phyloP scores from a whole-genome alignment of 2,113 vertebrate species.

The Calypte anna region DNA sequence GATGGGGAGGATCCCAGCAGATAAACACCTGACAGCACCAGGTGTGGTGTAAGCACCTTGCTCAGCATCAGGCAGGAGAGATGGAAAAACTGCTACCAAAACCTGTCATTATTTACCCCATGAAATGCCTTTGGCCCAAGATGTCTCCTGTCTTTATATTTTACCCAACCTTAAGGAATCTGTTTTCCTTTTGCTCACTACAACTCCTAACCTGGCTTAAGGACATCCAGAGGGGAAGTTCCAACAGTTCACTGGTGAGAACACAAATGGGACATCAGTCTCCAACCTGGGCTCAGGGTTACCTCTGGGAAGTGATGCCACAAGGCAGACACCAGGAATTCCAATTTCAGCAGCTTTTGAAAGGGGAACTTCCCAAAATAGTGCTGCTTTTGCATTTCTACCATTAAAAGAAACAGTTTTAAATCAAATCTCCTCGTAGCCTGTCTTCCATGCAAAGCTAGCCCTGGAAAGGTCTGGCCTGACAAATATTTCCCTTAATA shows the following conservation, averaged over 20 bases:
- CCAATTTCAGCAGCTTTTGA: neutral
- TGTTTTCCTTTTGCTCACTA: neutral
- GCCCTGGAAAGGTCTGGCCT: neutral
- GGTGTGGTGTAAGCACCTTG: neutral
- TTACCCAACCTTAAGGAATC: neutral
- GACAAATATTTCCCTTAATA: neutral
- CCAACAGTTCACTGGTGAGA: neutral
- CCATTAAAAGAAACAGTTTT: neutral
- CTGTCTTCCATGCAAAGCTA: neutral
- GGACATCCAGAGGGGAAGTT: neutral
- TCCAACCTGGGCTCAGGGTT: constrained; percentile 2
- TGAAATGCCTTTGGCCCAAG: neutral
- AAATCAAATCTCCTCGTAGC: neutral
- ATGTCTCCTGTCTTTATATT: neutral
- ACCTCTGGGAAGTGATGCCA: neutral
- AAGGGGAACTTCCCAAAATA: neutral
- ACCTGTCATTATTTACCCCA: neutral
- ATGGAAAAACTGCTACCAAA: neutral
- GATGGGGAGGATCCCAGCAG: neutral
- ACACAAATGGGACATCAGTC: neutral
- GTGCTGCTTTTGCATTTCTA: neutral
- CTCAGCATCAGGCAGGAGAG: neutral
- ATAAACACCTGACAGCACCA: neutral
- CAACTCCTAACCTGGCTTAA: neutral
- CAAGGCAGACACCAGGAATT: neutral